These are phyloP conservation scores for Dreissena rostriformis DNA, from an alignment of 1,140 invertebrate genomes.

Conservation along the genomic window DNA sequence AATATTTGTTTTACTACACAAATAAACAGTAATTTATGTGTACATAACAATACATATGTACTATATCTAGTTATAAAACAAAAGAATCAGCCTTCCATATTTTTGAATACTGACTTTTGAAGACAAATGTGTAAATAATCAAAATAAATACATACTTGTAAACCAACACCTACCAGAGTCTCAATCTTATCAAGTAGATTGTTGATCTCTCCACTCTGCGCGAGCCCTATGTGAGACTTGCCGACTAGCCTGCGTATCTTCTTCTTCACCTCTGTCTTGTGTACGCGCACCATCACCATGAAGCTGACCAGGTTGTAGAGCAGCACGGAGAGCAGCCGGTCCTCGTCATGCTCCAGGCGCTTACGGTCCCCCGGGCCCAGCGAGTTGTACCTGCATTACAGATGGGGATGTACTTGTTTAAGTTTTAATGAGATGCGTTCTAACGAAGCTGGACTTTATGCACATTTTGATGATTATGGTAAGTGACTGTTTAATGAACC, in stretches of 20 bases:
- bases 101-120: too few relatives aligned
- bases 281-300: constrained; percentile 96
- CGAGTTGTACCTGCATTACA: constrained; percentile 89
- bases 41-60: too few relatives aligned
- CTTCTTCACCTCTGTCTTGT: constrained; percentile 92
- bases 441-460: too few relatives aligned
- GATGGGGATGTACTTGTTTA: too few relatives aligned
- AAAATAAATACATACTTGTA: neutral
- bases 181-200: constrained; percentile 97
- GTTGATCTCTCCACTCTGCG: constrained; percentile 99
- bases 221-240: constrained; percentile 98
- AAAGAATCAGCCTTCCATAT: too few relatives aligned
- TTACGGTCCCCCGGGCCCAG: constrained; percentile 97
- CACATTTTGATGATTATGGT: too few relatives aligned
- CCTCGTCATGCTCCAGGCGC: constrained; percentile 98
- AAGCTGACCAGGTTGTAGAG: constrained; percentile 98
- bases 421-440: too few relatives aligned
- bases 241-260: constrained; percentile 97
- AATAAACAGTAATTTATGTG: too few relatives aligned
- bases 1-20: too few relatives aligned
- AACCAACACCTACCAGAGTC: constrained; percentile 89
- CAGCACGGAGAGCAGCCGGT: constrained; percentile 96
- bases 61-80: too few relatives aligned
- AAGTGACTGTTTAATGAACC: too few relatives aligned
- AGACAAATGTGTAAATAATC: too few relatives aligned